Evolutionary conservation across 2,797 vertebrate species (phyloP), one percentile per base, ranked within the genome.

Genomic region (Gadopsis marmoratus): DNA sequence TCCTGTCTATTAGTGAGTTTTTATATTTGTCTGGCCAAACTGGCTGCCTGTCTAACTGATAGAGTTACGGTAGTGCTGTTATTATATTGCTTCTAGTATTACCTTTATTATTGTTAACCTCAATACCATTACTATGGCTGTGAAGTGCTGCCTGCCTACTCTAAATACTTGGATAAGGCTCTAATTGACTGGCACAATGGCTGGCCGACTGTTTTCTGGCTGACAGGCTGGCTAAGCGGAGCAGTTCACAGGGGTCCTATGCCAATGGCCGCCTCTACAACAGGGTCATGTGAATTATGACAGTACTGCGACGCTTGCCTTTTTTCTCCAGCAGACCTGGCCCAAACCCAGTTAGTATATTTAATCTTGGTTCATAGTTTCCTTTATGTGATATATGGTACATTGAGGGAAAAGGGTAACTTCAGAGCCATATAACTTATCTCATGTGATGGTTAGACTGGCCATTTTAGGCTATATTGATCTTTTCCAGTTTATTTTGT

Each of bases 231-330:
- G 51, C 31, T 81, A 70, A 70, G 50, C 41, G 4, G 31, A 85
- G 77, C 60, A 62, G 74, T 78, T 91, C 87, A 89, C 76, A 82
- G 60, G 45, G 60, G 68, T 83, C 81, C 62, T 17, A 69, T 77
- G 82, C 90, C 89, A 91, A 48, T 16, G 45, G 33, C 62, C 63
- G 51, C 87, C 88, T 86, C 84, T 89, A 71, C 89, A 93, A 80
- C 91, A 92, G 33, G 64, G 50, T 65, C 48, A 63, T 95, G 94
- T 95, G 95, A 95, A 92, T 94, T 96, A 73, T 95, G 80, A 94
- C 95, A 95, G 78, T 16, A 45, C 73, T 78, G 75, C 81, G 89
- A 93, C 89, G 92, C 83, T 94, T 94, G 83, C 85, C 81, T 86
- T 79, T 78, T 77, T 82, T 90, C 91, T 90, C 85, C 77, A 71